A percentile compares a stretch with the other conserved stretches of the same genome.
These are phyloP conservation scores for Urophycis tenuis DNA, from an alignment of 2,797 vertebrate species.

Conservation along the genomic window DNA sequence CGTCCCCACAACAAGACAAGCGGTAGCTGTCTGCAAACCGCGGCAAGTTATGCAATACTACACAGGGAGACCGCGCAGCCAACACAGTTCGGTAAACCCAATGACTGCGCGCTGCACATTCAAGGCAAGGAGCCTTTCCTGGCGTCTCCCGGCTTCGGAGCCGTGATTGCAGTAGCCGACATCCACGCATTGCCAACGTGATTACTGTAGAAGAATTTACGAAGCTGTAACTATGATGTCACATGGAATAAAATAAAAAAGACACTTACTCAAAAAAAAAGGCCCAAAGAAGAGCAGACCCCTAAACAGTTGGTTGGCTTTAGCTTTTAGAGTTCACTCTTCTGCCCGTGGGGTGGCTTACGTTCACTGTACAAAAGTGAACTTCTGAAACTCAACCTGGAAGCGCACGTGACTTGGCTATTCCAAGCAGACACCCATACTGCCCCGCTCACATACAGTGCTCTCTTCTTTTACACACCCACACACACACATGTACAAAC, in stretches of 20 bases:
- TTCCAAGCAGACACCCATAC: not conserved
- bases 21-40: not conserved
- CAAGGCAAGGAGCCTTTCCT: not conserved
- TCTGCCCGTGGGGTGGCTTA: not conserved
- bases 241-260: not conserved
- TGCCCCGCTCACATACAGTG: not conserved
- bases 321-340: not conserved
- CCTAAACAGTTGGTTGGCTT: not conserved
- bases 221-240: not conserved
- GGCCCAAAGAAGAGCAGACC: not conserved
- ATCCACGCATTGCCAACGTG: not conserved
- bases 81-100: not conserved
- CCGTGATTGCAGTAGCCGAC: not conserved
- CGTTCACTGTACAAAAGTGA: not conserved
- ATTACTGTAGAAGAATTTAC: not conserved
- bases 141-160: not conserved
- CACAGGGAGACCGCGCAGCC: not conserved
- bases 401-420: not conserved
- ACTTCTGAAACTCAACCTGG: not conserved
- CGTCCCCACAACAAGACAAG: not conserved
- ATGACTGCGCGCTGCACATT: not conserved
- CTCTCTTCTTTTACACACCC: constrained; percentile 1
- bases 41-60: not conserved
- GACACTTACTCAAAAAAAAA: not conserved
- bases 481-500: no score